Evolutionary conservation across 2,888 invertebrate genomes (phyloP).

Genomic region (Morpho deidamia): DNA sequence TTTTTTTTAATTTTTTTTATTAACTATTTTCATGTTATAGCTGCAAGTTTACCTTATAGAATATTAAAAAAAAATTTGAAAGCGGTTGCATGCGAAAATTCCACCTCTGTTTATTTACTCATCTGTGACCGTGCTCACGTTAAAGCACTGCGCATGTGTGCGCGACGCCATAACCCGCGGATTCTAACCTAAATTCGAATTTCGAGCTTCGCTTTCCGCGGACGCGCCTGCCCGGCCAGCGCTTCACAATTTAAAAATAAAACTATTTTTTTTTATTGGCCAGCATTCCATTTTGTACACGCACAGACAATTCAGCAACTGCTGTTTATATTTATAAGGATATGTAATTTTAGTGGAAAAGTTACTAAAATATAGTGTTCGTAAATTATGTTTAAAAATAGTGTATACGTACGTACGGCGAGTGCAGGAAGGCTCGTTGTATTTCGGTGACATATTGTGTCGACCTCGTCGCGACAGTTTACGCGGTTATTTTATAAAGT

Average conservation of each 20-base stretch:
- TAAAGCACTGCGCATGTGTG: conserved; percentile 58
- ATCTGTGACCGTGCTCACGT: conserved; percentile 48
- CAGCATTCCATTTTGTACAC: conserved; percentile 27
- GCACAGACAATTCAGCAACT: conserved; percentile 10
- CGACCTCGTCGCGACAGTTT: conserved; percentile 32
- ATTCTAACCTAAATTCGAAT: conserved; percentile 76
- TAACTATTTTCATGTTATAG: too few relatives aligned
- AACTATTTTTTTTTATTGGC: conserved; percentile 36
- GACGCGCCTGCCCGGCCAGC: conserved; percentile 59
- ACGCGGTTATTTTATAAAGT: conserved; percentile 26
- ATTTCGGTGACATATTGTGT: conserved; percentile 55
- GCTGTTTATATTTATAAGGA: conserved; percentile 7
- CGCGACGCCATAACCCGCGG: conserved; percentile 62
- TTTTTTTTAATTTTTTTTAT: too few relatives aligned
- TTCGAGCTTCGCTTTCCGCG: conserved; percentile 57
- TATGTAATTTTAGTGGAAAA: conserved; percentile 5
- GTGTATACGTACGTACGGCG: conserved; percentile 33
- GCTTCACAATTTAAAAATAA: conserved; percentile 66
- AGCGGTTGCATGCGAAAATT: conserved; percentile 11
- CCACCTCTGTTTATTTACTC: conserved; percentile 19
- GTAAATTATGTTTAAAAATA: conserved; percentile 55
- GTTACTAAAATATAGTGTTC: conserved; percentile 8
- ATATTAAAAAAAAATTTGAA: background rate
- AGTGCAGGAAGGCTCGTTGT: conserved; percentile 40
- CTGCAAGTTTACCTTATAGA: too few relatives aligned